Base-by-base conservation (phyloP, 2,797 vertebrate species). In the Coendou prehensilis region DNA sequence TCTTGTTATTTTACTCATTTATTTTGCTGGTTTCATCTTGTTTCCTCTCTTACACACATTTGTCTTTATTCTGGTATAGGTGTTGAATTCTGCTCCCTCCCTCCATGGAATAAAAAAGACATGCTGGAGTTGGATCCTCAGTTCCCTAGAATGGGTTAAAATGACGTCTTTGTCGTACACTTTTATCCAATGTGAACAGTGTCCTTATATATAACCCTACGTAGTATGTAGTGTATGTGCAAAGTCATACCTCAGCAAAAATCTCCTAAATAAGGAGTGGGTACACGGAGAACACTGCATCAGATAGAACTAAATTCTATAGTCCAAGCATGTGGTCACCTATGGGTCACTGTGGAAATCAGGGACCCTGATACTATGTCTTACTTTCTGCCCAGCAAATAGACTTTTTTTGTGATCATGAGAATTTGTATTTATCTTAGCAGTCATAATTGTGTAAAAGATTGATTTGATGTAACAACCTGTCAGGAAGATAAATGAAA, bases 401-500 rank as follows among this genome's bases (percentile, higher is more conserved):
- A 57, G 41, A 9, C 64, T 18, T 89, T 75, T 81, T 63, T 84
- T 20, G 1, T 63, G 75, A 95, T 79, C 9, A 93, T 10, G 15
- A 17, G 23, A 81, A 80, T 83, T 90, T 75, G 69, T 79, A 90
- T 94, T 93, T 61, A 47, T 90, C 87, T 79, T 82, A 79, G 76
- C 56, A 75, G 75, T 87, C 22, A 47, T 47, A 41, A 92, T 63
- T 69, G 23, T 61, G 6, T 28, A 37, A n/a, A n/a, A 59, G 18
- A 54, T 81, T 85, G 7, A 78, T 89, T 86, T 83, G 59, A 86
- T 67, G 52, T 10, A 79, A 59, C 75, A 95, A 83, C 52, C 57
- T 84, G 15, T 92, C 82, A 89, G 92, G 52, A 82, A 69, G 37
- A 80, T 22, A 89, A 57, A 73, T 91, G 47, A 90, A 94, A 91